Conservation (phyloP, 2,888 invertebrate species). For the Drosophila lacicola region DNA sequence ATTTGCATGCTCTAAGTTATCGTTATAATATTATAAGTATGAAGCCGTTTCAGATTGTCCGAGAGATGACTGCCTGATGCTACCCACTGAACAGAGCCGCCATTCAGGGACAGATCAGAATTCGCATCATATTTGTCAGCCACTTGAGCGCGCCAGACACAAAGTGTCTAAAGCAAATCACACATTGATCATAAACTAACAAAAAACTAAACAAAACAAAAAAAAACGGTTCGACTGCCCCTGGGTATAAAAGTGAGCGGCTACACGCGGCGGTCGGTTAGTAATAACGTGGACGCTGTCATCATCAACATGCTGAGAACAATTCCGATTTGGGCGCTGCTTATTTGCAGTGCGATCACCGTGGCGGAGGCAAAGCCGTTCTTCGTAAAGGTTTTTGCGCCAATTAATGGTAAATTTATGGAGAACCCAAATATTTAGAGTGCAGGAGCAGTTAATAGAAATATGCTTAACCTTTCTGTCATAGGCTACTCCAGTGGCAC, state of each 20-base stretch:
- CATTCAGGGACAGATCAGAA: slow-evolving; percentile 32
- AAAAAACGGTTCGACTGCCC: slow-evolving; percentile 20
- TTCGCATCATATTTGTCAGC: slow-evolving; percentile 55
- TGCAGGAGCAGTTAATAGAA: background rate
- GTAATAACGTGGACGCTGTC: slow-evolving; percentile 43
- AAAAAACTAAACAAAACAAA: slow-evolving; percentile 32
- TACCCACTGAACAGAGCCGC: slow-evolving; percentile 15
- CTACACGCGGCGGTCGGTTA: slow-evolving; percentile 46
- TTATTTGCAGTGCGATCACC: slow-evolving; percentile 40
- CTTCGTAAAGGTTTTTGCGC: slow-evolving; percentile 63
- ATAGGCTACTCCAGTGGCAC: slow-evolving; percentile 30
- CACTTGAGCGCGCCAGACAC: slow-evolving; percentile 54
- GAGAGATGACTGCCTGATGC: slow-evolving; percentile 22
- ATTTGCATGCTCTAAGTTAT: slow-evolving; percentile 43
- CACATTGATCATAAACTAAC: slow-evolving; percentile 53
- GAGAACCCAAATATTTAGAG: background rate
- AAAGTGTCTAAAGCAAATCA: slow-evolving; percentile 49
- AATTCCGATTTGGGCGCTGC: slow-evolving; percentile 50
- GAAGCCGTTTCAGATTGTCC: slow-evolving; percentile 1
- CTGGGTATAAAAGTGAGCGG: slow-evolving; percentile 61
- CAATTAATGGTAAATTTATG: slow-evolving; percentile 52
- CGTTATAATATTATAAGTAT: slow-evolving; percentile 10
- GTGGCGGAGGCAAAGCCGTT: slow-evolving; percentile 57
- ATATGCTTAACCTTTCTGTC: slow-evolving; percentile 1
- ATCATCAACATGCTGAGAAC: slow-evolving; percentile 57